Conservation (phyloP, 1,140 invertebrate genomes). For the Wiebesia pumilae region DNA sequence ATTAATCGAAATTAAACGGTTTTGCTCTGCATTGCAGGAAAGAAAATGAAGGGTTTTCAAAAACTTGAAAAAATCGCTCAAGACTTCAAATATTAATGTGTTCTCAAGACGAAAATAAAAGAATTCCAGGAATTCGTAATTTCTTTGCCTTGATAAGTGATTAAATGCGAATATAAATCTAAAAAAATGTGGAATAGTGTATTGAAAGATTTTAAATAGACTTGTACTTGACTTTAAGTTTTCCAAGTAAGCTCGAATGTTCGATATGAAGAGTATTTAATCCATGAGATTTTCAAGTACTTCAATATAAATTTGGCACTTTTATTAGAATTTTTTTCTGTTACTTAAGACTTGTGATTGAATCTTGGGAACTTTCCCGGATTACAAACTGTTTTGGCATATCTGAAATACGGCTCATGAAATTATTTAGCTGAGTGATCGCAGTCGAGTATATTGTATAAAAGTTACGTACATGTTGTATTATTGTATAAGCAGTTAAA, state of each 20-base stretch:
- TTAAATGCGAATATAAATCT: constrained; percentile 25
- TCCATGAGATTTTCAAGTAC: neutral
- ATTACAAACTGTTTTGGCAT: constrained; percentile 23
- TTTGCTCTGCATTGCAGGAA: neutral
- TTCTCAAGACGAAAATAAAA: constrained; percentile 4
- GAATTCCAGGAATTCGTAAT: constrained; percentile 5
- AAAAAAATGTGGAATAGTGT: constrained; percentile 6
- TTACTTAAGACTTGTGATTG: neutral
- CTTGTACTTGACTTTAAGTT: constrained; percentile 26
- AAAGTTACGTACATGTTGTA: neutral
- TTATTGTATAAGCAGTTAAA: constrained; percentile 20
- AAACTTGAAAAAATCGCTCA: neutral
- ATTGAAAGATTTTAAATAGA: constrained; percentile 19
- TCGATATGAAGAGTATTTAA: constrained; percentile 32
- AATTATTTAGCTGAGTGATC: neutral
- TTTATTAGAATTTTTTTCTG: neutral
- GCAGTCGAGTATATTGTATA: neutral
- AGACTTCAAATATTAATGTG: constrained; percentile 1
- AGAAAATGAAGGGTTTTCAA: neutral
- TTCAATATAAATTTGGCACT: neutral
- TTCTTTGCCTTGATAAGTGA: constrained; percentile 35
- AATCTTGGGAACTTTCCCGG: neutral
- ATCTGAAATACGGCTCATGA: neutral
- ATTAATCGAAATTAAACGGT: neutral
- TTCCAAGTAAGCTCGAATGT: constrained; percentile 38